Evolutionary conservation across 2,797 vertebrate genomes (phyloP), one percentile per base, ranked within the genome.

Genomic region (Masticophis lateralis): DNA sequence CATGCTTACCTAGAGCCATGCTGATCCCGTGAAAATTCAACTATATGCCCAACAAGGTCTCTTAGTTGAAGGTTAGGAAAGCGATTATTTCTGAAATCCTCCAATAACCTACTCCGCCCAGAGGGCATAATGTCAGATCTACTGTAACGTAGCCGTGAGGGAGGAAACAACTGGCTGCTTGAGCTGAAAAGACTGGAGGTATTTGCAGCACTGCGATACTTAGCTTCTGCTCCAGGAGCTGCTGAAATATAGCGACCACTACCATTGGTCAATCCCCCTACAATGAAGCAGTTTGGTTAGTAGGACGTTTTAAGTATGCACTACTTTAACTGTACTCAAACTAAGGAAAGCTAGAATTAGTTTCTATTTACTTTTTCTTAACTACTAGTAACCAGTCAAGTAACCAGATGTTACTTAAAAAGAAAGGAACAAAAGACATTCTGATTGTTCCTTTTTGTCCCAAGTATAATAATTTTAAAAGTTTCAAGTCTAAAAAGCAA

Each of bases 21-120:
- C 95, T 99, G 99, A 96, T 99, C 99, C 97, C 99, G 99, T 92
- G 99, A 99, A 97, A 99, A 99, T 94, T 99, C 99, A 96, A 99
- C 99, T 98, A 99, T 99, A 97, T 99, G 99, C 91, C 99, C 99
- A 22, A 99, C 98, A 94, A 99, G 98, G 97, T 99, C 99, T 94
- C 99, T 98, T 37, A 99, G 98, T 32, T 99, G 99, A 59, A 99
- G 98, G 95, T 99, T 99, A 47, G 99, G 99, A 96, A 99, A 99
- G 88, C 99, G 99, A 96, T 99, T 99, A 97, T 99, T 99, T 94
- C 99, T 98, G 97, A 99, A 99, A 97, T 99, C 99, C 97, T 99
- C 99, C 92, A 99, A 97, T 56, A 99, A 96, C 4, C 99, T 98
- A 95, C 99, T 99, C 94, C 99, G 99, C 92, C 99, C 99, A 0